phyloP scores from a whole-genome alignment of 2,888 invertebrate genomes.

The Chromoteleia sp. region DNA sequence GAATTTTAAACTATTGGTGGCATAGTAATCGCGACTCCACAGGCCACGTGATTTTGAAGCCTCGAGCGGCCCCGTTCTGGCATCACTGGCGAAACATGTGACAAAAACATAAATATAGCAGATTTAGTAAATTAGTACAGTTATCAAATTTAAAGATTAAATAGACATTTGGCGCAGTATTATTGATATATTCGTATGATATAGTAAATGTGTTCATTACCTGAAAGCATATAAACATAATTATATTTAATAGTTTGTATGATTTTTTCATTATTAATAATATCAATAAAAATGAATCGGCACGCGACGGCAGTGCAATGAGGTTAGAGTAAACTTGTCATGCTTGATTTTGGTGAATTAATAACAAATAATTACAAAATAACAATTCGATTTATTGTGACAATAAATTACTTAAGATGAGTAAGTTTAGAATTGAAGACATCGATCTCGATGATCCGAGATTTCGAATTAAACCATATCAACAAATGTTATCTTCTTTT shows the following conservation, averaged over 20 bases:
- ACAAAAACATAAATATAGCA: conserved; percentile 1
- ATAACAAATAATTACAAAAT: neutral
- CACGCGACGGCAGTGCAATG: neutral
- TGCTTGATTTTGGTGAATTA: neutral
- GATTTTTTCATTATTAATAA: neutral
- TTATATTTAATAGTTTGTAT: neutral
- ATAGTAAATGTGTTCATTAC: neutral
- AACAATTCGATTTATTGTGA: neutral
- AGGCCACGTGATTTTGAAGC: too few species aligned
- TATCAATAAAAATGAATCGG: neutral
- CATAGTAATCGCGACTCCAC: too few species aligned
- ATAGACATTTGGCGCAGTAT: neutral
- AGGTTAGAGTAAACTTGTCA: conserved; percentile 1
- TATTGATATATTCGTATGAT: neutral
- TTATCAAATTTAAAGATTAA: neutral
- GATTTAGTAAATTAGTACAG: too few species aligned
- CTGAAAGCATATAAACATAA: neutral
- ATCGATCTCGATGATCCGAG: conserved; percentile 89
- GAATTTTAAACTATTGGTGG: too few species aligned
- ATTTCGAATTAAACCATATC: conserved; percentile 91
- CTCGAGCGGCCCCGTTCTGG: too few species aligned
- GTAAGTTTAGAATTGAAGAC: conserved; percentile 60
- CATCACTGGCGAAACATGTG: conserved; percentile 3
- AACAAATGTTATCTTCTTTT: conserved; percentile 94
- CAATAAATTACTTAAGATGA: conserved; percentile 60